Conservation (phyloP, 1,140 invertebrate species). For the Procambarus clarkii region DNA sequence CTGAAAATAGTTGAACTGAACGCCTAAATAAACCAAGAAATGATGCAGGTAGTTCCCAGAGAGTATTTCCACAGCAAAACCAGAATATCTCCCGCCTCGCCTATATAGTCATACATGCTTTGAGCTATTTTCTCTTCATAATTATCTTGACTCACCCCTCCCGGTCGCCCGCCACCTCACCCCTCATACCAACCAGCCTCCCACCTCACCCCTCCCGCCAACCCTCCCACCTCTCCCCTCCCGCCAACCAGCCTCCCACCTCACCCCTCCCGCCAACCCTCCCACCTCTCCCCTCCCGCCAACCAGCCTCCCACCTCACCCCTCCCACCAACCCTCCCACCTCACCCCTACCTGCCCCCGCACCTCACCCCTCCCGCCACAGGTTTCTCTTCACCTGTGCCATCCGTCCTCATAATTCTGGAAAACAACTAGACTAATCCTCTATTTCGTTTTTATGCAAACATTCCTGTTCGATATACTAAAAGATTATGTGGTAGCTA, state of each 20-base stretch:
- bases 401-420: too few species aligned
- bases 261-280: neutral
- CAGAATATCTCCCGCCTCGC: neutral
- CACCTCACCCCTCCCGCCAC: neutral
- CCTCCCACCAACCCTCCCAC: neutral
- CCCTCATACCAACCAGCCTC: neutral
- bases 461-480: too few species aligned
- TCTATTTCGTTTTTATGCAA: too few species aligned
- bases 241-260: neutral
- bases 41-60: neutral
- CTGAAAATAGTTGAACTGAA: neutral
- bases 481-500: too few species aligned
- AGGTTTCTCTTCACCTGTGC: too few species aligned
- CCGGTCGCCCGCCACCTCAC: neutral
- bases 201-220: neutral
- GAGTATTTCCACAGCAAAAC: too few species aligned
- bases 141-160: neutral
- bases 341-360: neutral
- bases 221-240: neutral
- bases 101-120: neutral
- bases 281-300: neutral
- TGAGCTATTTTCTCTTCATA: too few species aligned
- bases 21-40: neutral
- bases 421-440: too few species aligned
- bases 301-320: conserved; percentile 1